Percentiles rank a stretch among this genome's conserved stretches.
Evolutionary conservation across 2,888 invertebrate species (phyloP).

Genomic region (Hipparchia semele): DNA sequence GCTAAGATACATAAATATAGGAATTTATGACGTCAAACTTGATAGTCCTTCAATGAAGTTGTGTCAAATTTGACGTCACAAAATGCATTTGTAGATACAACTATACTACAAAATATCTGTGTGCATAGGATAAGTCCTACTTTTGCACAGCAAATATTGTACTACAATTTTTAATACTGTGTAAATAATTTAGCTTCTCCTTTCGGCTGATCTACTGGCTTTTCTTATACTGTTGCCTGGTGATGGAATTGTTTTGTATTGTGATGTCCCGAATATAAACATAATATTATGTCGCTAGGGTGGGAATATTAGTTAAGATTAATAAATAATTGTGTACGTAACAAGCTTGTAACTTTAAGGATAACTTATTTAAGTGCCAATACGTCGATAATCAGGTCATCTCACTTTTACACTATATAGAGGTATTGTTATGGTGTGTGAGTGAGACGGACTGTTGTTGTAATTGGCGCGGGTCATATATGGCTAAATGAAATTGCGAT

Average conservation of each 20-base stretch:
- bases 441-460: slow-evolving; percentile 17
- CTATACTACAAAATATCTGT: background rate
- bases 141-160: slow-evolving; percentile 26
- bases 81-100: background rate
- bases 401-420: background rate
- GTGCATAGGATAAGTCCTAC: slow-evolving; percentile 9
- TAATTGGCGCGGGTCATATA: background rate
- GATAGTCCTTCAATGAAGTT: background rate
- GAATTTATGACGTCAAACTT: background rate
- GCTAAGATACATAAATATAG: background rate
- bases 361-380: slow-evolving; percentile 51
- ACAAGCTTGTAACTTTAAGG: slow-evolving; percentile 42
- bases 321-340: slow-evolving; percentile 51
- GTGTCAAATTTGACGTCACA: background rate
- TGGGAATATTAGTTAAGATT: slow-evolving; percentile 34
- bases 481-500: background rate
- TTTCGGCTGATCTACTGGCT: slow-evolving; percentile 37
- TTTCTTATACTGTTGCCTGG: slow-evolving; percentile 44
- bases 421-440: background rate
- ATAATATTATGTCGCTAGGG: slow-evolving; percentile 37
- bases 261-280: slow-evolving; percentile 43
- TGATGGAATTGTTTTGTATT: slow-evolving; percentile 44
- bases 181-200: slow-evolving; percentile 28
- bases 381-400: slow-evolving; percentile 20
- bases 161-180: slow-evolving; percentile 28